These are phyloP conservation scores for Lanistes nyassanus DNA, from an alignment of 1,140 invertebrate genomes.

Conservation along the genomic window DNA sequence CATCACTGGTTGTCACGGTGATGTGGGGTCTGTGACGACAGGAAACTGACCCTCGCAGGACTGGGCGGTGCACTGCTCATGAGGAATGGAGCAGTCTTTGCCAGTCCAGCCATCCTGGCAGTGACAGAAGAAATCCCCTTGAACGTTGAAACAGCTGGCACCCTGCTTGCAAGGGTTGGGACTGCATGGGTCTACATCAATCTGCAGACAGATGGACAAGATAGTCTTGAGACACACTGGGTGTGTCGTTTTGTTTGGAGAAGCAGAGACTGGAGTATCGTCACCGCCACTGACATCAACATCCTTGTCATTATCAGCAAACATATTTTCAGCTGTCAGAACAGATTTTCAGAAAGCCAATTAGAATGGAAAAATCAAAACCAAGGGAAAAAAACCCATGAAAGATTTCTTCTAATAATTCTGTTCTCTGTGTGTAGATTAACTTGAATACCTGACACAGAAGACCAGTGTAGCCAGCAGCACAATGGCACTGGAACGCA, in stretches of 20 bases:
- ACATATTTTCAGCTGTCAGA: neutral
- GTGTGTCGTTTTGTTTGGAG: too few relatives aligned
- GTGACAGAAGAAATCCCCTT: constrained; percentile 61
- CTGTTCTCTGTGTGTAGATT: neutral
- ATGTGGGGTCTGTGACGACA: too few relatives aligned
- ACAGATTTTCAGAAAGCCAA: too few relatives aligned
- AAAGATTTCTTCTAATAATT: neutral
- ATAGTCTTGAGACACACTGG: too few relatives aligned
- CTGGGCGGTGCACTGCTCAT: constrained; percentile 37
- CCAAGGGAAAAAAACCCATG: too few relatives aligned
- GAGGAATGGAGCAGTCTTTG: constrained; percentile 46
- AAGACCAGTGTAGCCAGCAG: constrained; percentile 71
- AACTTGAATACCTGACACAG: constrained; percentile 55
- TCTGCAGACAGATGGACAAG: constrained; percentile 36
- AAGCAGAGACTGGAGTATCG: too few relatives aligned
- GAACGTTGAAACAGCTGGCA: constrained; percentile 69
- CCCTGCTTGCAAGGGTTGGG: constrained; percentile 83
- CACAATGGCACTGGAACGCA: constrained; percentile 66
- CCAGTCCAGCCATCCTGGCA: constrained; percentile 49
- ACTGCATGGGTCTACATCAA: constrained; percentile 61
- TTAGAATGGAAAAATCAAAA: too few relatives aligned
- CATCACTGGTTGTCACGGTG: too few relatives aligned
- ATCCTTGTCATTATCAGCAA: too few relatives aligned
- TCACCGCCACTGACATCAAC: too few relatives aligned
- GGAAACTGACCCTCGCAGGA: constrained; percentile 52